phyloP scores from a whole-genome alignment of 2,113 vertebrate genomes.

The Illadopsis cleaveri region DNA sequence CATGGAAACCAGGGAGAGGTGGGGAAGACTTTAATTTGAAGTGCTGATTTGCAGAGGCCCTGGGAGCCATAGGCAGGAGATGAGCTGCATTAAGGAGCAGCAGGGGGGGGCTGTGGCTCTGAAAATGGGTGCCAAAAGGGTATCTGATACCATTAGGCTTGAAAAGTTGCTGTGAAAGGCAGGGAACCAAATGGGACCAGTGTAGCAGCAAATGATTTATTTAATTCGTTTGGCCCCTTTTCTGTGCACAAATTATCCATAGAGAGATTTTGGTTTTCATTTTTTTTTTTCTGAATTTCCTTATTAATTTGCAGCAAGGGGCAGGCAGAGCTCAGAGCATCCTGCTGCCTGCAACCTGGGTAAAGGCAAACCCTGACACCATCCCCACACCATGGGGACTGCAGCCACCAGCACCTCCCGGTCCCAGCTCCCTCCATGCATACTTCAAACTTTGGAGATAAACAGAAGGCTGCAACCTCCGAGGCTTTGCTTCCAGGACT shows the following conservation, averaged over 20 bases:
- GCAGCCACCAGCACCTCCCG: not conserved
- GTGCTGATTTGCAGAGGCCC: conserved; percentile 71
- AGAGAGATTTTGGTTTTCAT: not conserved
- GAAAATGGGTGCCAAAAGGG: conserved; percentile 55
- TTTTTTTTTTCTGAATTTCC: not conserved
- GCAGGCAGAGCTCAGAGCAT: not conserved
- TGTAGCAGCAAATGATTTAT: not conserved
- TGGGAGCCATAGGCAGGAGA: conserved; percentile 76
- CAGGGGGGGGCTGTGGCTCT: conserved; percentile 20
- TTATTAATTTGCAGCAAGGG: not conserved
- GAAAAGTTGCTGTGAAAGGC: conserved; percentile 21
- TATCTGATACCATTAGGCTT: conserved; percentile 32
- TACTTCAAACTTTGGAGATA: not conserved
- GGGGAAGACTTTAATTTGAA: conserved; percentile 72
- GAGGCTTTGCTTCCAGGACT: not conserved
- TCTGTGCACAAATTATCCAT: not conserved
- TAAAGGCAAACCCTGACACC: not conserved
- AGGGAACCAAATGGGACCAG: not conserved
- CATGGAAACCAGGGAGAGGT: conserved; percentile 61
- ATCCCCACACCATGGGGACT: not conserved
- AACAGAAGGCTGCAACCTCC: not conserved
- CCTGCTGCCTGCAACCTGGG: not conserved
- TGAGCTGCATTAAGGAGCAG: conserved; percentile 74
- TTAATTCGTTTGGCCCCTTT: not conserved
- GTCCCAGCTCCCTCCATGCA: not conserved